phyloP scores from a whole-genome alignment of 1,140 invertebrate genomes.

The Brachionus plicatilis region DNA sequence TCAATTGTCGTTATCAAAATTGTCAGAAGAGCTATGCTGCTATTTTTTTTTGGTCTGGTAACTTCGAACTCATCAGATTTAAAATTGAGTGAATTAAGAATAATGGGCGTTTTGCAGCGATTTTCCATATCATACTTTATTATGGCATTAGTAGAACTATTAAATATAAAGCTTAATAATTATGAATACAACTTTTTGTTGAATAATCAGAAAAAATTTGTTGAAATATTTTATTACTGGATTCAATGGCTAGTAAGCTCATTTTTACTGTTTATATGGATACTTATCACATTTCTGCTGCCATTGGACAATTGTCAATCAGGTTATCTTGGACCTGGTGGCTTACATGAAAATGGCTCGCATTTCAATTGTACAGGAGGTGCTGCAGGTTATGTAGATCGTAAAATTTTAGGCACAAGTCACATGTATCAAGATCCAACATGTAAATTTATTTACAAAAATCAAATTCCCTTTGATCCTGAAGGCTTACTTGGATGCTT shows the following conservation, averaged over 20 bases:
- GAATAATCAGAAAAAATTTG: conserved; percentile 57
- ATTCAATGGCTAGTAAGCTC: conserved; percentile 67
- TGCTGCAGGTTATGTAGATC: conserved; percentile 73
- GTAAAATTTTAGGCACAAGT: conserved; percentile 63
- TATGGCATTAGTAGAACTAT: conserved; percentile 65
- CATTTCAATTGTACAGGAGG: conserved; percentile 72
- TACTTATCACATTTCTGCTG: conserved; percentile 66
- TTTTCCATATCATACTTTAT: conserved; percentile 74
- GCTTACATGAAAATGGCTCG: conserved; percentile 63
- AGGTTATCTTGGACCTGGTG: conserved; percentile 78
- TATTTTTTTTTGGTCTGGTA: conserved; percentile 29
- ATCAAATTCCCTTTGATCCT: neutral
- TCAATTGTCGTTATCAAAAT: neutral
- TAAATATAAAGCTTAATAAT: conserved; percentile 46
- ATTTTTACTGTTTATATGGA: conserved; percentile 63
- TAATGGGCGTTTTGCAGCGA: conserved; percentile 79
- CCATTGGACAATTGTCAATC: conserved; percentile 68
- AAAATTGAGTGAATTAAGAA: conserved; percentile 63
- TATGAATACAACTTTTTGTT: conserved; percentile 42
- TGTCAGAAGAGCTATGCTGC: neutral
- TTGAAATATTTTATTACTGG: conserved; percentile 64
- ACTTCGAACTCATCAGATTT: conserved; percentile 44
- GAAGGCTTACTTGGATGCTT: conserved; percentile 70
- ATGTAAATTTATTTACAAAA: conserved; percentile 54
- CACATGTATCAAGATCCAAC: conserved; percentile 73